Evolutionary conservation across 53 echinoderm and acorn worm genomes (phyloP).

Genomic region (Pentamera pediparva): DNA sequence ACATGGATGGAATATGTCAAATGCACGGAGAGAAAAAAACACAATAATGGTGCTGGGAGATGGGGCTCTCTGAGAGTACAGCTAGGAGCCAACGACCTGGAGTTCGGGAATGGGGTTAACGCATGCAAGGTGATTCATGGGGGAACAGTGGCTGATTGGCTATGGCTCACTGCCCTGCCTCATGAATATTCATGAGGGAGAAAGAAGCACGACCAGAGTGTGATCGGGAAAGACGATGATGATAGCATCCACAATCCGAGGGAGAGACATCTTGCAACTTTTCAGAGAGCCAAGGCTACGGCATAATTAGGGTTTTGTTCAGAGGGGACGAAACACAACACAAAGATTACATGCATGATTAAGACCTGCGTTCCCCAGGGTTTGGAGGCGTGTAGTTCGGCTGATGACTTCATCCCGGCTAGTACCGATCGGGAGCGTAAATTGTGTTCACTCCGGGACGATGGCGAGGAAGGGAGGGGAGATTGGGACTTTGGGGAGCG

Average conservation of each 20-base stretch:
- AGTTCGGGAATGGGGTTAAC: constrained; percentile 40
- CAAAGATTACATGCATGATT: constrained; percentile 45
- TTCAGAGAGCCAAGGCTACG: not conserved
- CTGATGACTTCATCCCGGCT: constrained; percentile 31
- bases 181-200: constrained; percentile 29
- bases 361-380: constrained; percentile 28
- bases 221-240: no score
- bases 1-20: not conserved
- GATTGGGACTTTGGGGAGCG: constrained; percentile 23
- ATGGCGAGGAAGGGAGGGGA: constrained; percentile 21
- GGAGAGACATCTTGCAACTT: no score
- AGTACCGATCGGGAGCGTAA: constrained; percentile 25
- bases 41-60: no score
- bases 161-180: constrained; percentile 34
- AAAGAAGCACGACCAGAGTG: no score
- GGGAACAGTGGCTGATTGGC: constrained; percentile 34
- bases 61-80: no score
- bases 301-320: constrained; percentile 33
- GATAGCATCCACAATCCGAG: no score
- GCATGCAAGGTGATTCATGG: constrained; percentile 39
- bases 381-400: constrained; percentile 10
- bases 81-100: constrained; percentile 35
- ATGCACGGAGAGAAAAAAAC: not conserved
- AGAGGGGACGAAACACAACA: constrained; percentile 31
- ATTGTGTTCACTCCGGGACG: constrained; percentile 24